A percentile compares a stretch with the other conserved stretches of the same genome.
These are phyloP conservation scores for Pterophyllum scalare DNA, from an alignment of 2,113 vertebrate genomes.

Conservation along the genomic window DNA sequence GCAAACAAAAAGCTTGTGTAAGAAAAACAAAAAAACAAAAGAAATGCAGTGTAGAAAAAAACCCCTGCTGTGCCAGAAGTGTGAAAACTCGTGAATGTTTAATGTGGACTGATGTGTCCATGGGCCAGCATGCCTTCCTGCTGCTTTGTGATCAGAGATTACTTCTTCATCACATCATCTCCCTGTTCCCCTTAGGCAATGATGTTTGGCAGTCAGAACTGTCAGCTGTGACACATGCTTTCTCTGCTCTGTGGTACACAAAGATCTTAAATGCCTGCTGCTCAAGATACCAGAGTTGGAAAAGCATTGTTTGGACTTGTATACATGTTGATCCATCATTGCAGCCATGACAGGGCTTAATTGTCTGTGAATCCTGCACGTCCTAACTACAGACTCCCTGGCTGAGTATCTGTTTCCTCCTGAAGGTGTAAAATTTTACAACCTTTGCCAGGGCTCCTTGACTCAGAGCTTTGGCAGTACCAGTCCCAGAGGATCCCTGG, in stretches of 20 bases:
- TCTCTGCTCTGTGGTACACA: not conserved
- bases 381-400: not conserved
- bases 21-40: not conserved
- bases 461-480: not conserved
- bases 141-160: constrained; percentile 34
- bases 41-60: not conserved
- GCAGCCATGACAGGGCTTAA: not conserved
- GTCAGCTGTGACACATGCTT: constrained; percentile 14
- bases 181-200: constrained; percentile 1
- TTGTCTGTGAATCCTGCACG: not conserved
- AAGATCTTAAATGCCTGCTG: not conserved
- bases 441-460: constrained; percentile 24
- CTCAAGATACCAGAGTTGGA: not conserved
- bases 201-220: constrained; percentile 23
- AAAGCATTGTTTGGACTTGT: not conserved
- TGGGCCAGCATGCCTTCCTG: not conserved
- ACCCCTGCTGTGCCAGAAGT: not conserved
- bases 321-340: not conserved
- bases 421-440: not conserved
- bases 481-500: constrained; percentile 11
- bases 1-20: not conserved
- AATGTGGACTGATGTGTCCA: constrained; percentile 12
- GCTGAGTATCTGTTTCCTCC: not conserved
- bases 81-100: not conserved
- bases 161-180: constrained; percentile 26